phyloP scores from a whole-genome alignment of 2,888 invertebrate genomes.

The Heliconius cydno region DNA sequence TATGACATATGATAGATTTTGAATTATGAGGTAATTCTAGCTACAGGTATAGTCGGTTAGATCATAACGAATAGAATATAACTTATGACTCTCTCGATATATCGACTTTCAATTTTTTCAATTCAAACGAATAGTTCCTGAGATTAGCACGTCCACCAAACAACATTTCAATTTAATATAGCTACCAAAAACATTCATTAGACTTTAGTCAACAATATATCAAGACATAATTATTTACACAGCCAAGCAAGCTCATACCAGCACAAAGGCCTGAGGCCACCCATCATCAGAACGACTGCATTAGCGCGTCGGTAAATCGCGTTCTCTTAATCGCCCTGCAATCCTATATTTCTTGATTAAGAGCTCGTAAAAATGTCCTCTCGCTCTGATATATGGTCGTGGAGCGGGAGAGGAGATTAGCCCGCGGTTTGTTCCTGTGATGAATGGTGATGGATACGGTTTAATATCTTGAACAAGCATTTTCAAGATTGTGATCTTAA shows the following conservation, averaged over 20 bases:
- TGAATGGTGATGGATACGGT: conserved; percentile 36
- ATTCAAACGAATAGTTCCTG: too few species aligned
- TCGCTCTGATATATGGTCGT: conserved; percentile 68
- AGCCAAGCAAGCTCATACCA: not conserved
- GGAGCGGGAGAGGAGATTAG: conserved; percentile 67
- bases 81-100: too few species aligned
- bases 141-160: too few species aligned
- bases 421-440: conserved; percentile 54
- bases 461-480: conserved; percentile 23
- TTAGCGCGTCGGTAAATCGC: conserved; percentile 73
- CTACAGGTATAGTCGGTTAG: too few species aligned
- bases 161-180: too few species aligned
- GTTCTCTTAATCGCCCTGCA: conserved; percentile 73
- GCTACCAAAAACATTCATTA: not conserved
- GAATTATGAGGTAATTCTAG: too few species aligned
- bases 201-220: too few species aligned
- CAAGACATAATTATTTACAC: conserved; percentile 13
- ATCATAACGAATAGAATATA: too few species aligned
- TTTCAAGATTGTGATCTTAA: conserved; percentile 23
- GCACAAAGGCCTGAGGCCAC: conserved; percentile 56
- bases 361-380: conserved; percentile 79
- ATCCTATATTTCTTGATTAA: conserved; percentile 77
- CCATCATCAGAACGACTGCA: conserved; percentile 73
- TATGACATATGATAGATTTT: too few species aligned
- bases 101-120: too few species aligned